phyloP scores from a whole-genome alignment of 2,113 vertebrate genomes.

The Tretioscincus oriximinensis region DNA sequence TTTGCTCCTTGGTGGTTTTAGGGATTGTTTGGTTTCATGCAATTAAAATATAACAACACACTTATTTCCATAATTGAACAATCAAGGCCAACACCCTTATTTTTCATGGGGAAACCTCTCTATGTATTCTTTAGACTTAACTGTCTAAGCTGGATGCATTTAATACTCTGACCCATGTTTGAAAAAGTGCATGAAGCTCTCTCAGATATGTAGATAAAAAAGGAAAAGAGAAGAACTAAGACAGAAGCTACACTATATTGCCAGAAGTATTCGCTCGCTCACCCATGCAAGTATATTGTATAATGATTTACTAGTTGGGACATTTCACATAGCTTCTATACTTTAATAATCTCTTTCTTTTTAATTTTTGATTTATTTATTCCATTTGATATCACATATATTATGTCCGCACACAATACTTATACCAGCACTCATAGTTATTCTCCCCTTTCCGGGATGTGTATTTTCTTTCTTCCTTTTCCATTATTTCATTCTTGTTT shows the following conservation, averaged over 20 bases:
- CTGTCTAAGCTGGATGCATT: constrained; percentile 21
- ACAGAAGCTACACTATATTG: not conserved
- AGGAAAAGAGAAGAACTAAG: not conserved
- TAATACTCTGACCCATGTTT: not conserved
- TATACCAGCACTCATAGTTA: too few relatives aligned
- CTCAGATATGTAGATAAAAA: not conserved
- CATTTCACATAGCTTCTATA: not conserved
- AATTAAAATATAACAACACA: not conserved
- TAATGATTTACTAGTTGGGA: not conserved
- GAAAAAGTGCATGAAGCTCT: too few relatives aligned
- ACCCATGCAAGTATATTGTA: not conserved
- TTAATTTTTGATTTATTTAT: too few relatives aligned
- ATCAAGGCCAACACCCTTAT: not conserved
- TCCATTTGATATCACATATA: too few relatives aligned
- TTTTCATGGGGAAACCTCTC: not conserved
- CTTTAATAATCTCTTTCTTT: too few relatives aligned
- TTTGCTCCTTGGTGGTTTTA: too few relatives aligned
- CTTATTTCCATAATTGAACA: not conserved
- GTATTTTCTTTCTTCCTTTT: too few relatives aligned
- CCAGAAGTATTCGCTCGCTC: too few relatives aligned
- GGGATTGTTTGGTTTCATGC: too few relatives aligned
- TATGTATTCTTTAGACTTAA: not conserved
- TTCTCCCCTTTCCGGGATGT: too few relatives aligned
- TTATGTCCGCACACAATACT: too few relatives aligned
- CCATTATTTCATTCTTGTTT: too few relatives aligned